These are phyloP conservation scores for Cacoxenus indagator DNA, from an alignment of 2,888 invertebrate species.

Conservation along the genomic window DNA sequence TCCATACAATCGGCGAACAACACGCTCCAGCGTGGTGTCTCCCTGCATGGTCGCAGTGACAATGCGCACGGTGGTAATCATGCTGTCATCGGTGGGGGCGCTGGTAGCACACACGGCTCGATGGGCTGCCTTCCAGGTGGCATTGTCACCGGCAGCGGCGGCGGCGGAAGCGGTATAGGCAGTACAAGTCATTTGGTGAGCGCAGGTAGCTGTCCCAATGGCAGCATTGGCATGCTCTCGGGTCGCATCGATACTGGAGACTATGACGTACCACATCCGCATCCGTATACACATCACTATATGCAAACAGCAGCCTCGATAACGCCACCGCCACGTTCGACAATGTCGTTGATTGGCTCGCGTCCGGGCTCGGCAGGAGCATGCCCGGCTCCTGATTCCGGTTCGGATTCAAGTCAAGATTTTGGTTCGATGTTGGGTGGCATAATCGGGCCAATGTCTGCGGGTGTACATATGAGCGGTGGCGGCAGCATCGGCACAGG, in stretches of 20 bases:
- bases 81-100: constrained; percentile 48
- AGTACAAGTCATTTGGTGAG: constrained; percentile 41
- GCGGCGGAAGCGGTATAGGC: constrained; percentile 49
- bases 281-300: constrained; percentile 71
- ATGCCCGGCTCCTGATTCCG: constrained; percentile 70
- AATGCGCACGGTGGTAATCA: constrained; percentile 63
- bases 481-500: constrained; percentile 55
- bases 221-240: constrained; percentile 68
- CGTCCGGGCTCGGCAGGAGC: constrained; percentile 70
- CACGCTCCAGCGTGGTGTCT: constrained; percentile 70
- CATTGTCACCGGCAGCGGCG: constrained; percentile 50
- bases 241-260: constrained; percentile 70
- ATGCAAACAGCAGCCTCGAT: constrained; percentile 70
- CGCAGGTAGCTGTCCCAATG: constrained; percentile 48
- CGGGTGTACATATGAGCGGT: constrained; percentile 55
- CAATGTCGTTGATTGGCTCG: constrained; percentile 66
- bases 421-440: constrained; percentile 70
- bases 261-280: constrained; percentile 71
- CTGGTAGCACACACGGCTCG: constrained; percentile 60
- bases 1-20: constrained; percentile 71
- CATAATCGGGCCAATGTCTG: constrained; percentile 45
- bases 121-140: constrained; percentile 64
- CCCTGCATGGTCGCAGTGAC: constrained; percentile 68
- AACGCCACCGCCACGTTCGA: constrained; percentile 70
- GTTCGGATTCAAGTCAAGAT: constrained; percentile 70